These are phyloP conservation scores for Riparia riparia DNA, from an alignment of 2,113 vertebrate genomes.

Conservation along the genomic window DNA sequence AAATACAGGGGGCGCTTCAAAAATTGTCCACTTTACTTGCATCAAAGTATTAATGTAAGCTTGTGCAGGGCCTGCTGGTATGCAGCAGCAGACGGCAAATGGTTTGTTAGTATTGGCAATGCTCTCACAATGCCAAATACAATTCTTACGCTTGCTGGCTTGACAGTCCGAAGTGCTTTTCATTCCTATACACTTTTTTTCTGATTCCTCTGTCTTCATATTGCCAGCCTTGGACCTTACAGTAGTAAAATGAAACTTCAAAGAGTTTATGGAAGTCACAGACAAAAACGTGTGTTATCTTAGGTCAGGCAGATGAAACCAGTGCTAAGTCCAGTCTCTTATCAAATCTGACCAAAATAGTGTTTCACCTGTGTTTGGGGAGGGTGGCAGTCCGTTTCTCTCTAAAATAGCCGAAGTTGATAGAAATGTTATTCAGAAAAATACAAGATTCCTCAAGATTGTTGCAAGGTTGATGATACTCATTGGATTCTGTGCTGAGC, in stretches of 20 bases:
- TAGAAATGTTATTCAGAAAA: background rate
- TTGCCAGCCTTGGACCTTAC: background rate
- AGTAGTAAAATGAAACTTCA: background rate
- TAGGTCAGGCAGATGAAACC: background rate
- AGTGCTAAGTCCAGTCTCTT: background rate
- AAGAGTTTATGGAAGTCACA: background rate
- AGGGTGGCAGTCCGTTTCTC: background rate
- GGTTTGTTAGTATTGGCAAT: background rate
- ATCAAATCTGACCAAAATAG: background rate
- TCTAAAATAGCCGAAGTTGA: background rate
- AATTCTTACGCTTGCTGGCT: background rate
- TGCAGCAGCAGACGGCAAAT: background rate
- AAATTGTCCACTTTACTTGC: background rate
- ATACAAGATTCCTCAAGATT: background rate
- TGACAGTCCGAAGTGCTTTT: background rate
- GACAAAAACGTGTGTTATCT: accelerated
- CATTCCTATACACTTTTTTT: background rate
- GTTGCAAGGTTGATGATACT: background rate
- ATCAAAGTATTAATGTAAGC: background rate
- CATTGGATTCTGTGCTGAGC: background rate
- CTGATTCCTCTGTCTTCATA: background rate
- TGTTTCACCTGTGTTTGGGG: background rate
- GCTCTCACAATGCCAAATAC: background rate
- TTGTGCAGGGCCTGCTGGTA: background rate
- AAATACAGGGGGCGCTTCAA: background rate